Evolutionary conservation across 2,888 invertebrate genomes (phyloP), one percentile per base, ranked within the genome.

Genomic region (Dermolepida albohirtum): DNA sequence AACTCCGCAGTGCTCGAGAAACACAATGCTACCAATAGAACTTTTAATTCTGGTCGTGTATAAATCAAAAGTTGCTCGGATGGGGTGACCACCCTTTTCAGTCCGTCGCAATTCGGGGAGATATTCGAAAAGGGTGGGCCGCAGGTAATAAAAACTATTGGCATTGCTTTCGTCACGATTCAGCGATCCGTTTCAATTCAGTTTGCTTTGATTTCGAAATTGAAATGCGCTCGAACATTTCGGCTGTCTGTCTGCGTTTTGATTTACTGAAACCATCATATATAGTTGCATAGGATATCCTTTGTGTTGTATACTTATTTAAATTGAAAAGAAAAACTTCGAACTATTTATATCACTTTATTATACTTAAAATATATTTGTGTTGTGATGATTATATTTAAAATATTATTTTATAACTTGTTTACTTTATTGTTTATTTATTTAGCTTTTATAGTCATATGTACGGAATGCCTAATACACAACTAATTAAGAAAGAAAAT

Each of bases 131-230:
- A 59, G 59, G 59, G 59, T 47, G 47, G 59, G 27, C 41, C 59
- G n/a, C 47, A 59, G 59, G 59, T 59, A 59, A 47, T 59, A 59
- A 59, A 59, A 59, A 59, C 59, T 59, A 44, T 47, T 59, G 59
- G 59, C 59, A 59, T 29, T 34, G 47, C 47, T 59, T 43, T 59
- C 59, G 59, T 59, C 59, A 47, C 39, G 59, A 59, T 47, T 34
- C 59, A 47, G 29, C 59, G 59, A 44, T 47, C 59, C 47, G 29
- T 59, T 59, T 47, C 59, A 59, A 59, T 59, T 16, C 27, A 14
- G 44, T 57, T 57, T 57, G 34, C 59, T 59, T 47, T 59, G 59
- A 59, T 59, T 59, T 47, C 47, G 59, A 47, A 59, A 59, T 59
- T 34, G 59, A 59, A 59, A 59, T 47, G 44, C 59, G 59, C 16